Percentiles rank a stretch among this genome's conserved stretches.
Conservation (phyloP, 2,797 vertebrate genomes). For the Anas flavirostris region DNA sequence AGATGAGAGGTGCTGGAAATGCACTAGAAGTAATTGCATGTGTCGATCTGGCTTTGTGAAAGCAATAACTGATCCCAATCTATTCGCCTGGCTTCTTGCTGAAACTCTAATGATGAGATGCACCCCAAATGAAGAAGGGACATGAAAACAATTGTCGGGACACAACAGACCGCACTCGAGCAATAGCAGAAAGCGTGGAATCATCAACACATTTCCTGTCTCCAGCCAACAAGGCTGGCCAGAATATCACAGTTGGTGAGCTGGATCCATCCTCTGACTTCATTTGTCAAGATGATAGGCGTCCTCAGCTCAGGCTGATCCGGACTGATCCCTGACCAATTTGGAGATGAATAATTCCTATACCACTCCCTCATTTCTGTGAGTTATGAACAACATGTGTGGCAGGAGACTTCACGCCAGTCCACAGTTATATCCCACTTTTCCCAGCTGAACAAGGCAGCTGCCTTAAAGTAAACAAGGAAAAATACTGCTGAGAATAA, state of each 20-base stretch:
- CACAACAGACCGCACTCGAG: not conserved
- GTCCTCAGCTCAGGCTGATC: not conserved
- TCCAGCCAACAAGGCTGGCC: not conserved
- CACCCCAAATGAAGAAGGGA: not conserved
- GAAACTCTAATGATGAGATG: not conserved
- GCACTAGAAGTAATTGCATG: not conserved
- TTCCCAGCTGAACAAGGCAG: not conserved
- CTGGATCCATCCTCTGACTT: not conserved
- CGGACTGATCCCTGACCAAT: not conserved
- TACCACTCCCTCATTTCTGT: not conserved
- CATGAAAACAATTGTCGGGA: not conserved
- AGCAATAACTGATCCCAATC: not conserved
- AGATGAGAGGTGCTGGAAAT: not conserved
- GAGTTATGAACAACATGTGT: not conserved
- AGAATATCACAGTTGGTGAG: not conserved
- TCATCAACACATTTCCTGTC: not conserved
- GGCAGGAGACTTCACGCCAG: not conserved
- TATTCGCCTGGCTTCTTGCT: not conserved
- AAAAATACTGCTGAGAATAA: not conserved
- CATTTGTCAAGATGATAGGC: not conserved
- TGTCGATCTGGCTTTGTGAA: not conserved
- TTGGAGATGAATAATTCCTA: not conserved
- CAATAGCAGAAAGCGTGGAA: not conserved
- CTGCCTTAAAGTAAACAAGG: not conserved
- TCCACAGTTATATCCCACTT: not conserved